A percentile compares a stretch with the other conserved stretches of the same genome.
phyloP scores from a whole-genome alignment of 2,113 vertebrate species.

The Pseudorectes ferrugineus region DNA sequence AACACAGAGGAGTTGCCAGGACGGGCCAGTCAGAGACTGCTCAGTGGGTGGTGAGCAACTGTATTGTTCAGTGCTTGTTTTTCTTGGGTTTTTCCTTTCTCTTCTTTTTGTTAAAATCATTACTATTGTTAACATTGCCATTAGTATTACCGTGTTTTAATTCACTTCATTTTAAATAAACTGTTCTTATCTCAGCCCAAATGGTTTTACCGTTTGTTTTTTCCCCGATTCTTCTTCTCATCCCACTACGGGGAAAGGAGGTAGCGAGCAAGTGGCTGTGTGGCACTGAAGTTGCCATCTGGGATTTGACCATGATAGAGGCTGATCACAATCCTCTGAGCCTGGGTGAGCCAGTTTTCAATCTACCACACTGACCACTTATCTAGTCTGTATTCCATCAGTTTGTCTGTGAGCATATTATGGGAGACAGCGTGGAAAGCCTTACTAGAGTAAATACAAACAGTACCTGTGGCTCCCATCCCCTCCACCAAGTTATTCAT shows the following conservation, averaged over 20 bases:
- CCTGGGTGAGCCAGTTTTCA: not conserved
- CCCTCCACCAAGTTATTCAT: not conserved
- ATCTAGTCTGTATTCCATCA: not conserved
- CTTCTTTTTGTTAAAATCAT: not conserved
- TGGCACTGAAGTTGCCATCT: not conserved
- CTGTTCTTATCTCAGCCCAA: not conserved
- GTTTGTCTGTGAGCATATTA: not conserved
- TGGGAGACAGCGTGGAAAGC: not conserved
- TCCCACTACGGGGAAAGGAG: not conserved
- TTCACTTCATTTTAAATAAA: not conserved
- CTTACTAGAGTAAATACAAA: not conserved
- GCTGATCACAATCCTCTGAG: not conserved
- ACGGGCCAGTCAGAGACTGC: not conserved
- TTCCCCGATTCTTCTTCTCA: too few relatives aligned
- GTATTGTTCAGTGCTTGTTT: not conserved
- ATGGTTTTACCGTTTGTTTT: not conserved
- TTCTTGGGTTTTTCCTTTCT: not conserved
- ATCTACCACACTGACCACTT: not conserved
- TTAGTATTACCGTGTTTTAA: not conserved
- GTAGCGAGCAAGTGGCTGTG: not conserved
- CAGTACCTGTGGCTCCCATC: not conserved
- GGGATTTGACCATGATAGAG: not conserved
- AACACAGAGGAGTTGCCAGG: not conserved
- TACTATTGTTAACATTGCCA: not conserved
- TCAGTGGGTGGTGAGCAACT: rapidly evolving